Base-by-base conservation (phyloP, 30 jellyfish, hydroid and myxozoan species). In the Hydra vulgaris region DNA sequence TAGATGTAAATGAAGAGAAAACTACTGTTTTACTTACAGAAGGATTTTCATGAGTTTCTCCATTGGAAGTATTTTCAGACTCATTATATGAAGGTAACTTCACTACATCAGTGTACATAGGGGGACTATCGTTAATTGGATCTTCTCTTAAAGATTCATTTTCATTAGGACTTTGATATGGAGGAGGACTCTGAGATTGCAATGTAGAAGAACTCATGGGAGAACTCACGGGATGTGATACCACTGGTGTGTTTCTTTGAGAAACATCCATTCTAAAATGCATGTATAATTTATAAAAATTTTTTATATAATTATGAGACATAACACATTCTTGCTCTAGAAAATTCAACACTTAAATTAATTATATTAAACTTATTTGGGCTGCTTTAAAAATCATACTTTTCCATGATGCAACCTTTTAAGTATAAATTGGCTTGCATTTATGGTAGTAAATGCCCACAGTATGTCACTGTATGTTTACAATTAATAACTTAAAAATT, bases 21-120 rank as follows among this genome's bases (percentile, higher is more conserved):
- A n/a, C n/a, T n/a, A n/a, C n/a, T 40, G 61, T 3, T 40, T 40
- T 40, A 26, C 53, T 21, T 73, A 75, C 83, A 67, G 83, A 75
- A 21, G 70, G 26, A 54, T 75, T 75, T 53, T 19, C 53, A 18
- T 70, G 67, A 25, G 73, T 27, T 1, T 80, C 87, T 15, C 17
- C 69, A n/a, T 27, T 27, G 27, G 73, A 23, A 21, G 27, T 40
- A 21, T 21, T 83, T 3, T 75, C 94, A 1, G 83, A 85, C 74
- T 85, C 97, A 24, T 79, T 70, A 76, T 89, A 89, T 23, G 94
- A 61, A 5, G 97, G 97, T 74, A 86, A 75, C 66, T 85, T 89
- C 78, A 77, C 85, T 1, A 71, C 79, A 67, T 85, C 95, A 22
- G 74, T 68, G 84, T 85, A 89, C 72, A 82, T 70, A 7, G 97